These are phyloP conservation scores for Silurus glanis DNA, from an alignment of 2,113 vertebrate species.

Conservation along the genomic window DNA sequence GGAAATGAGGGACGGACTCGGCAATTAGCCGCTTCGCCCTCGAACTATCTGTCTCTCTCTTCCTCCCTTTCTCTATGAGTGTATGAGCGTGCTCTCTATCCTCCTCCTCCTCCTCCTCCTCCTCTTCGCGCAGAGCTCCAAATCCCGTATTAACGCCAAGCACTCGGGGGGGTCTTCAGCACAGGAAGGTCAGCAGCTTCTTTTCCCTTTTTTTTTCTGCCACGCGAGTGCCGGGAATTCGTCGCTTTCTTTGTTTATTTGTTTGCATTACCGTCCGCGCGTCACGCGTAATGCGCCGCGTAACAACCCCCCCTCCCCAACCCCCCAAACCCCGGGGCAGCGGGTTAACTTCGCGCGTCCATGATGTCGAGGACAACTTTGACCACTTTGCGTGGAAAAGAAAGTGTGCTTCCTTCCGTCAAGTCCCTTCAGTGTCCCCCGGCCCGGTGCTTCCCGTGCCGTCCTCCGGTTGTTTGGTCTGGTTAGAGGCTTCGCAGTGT, in stretches of 20 bases:
- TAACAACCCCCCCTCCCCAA: background rate
- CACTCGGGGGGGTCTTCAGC: slow-evolving; percentile 73
- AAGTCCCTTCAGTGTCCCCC: slow-evolving; percentile 3
- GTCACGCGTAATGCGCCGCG: slow-evolving; percentile 26
- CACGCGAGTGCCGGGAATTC: slow-evolving; percentile 53
- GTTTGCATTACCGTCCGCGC: slow-evolving; percentile 38
- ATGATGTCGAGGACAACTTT: slow-evolving; percentile 17
- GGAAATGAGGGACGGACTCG: slow-evolving; percentile 90
- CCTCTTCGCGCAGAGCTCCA: slow-evolving; percentile 69
- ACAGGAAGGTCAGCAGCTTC: slow-evolving; percentile 70
- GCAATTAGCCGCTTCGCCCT: slow-evolving; percentile 88
- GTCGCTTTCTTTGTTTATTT: slow-evolving; percentile 58
- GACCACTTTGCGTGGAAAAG: background rate
- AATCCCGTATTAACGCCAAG: slow-evolving; percentile 72
- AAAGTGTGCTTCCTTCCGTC: background rate
- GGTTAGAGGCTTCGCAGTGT: background rate
- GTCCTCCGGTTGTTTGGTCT: background rate
- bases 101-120: slow-evolving; percentile 50
- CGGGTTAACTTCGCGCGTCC: slow-evolving; percentile 20
- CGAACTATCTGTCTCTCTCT: slow-evolving; percentile 80
- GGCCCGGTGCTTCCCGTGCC: background rate
- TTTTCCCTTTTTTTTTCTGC: slow-evolving; percentile 48
- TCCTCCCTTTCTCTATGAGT: slow-evolving; percentile 68
- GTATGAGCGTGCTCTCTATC: slow-evolving; percentile 58
- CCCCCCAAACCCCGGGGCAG: slow-evolving; percentile 21